A percentile compares a stretch with the other conserved stretches of the same genome.
Evolutionary conservation across 2,797 vertebrate genomes (phyloP).

Genomic region (Fistularia tabacaria): DNA sequence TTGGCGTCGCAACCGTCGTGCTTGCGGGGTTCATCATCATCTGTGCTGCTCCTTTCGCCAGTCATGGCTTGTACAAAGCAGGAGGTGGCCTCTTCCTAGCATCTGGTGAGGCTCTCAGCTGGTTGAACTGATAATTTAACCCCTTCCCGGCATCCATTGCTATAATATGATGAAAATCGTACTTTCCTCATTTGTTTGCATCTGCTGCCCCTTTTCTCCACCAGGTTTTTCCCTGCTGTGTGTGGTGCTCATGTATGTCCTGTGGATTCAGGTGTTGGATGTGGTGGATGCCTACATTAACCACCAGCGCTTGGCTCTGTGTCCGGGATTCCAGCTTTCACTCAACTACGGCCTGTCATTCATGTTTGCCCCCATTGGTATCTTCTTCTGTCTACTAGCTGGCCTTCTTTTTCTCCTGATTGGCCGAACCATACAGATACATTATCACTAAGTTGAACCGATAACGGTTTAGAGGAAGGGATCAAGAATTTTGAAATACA

Average conservation of each 20-base stretch:
- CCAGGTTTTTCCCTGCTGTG: constrained; percentile 86
- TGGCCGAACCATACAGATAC: constrained; percentile 81
- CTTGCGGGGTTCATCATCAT: constrained; percentile 89
- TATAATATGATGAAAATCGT: too few relatives aligned
- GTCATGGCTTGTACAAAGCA: constrained; percentile 86
- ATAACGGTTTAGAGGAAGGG: constrained; percentile 3
- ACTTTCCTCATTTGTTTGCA: too few relatives aligned
- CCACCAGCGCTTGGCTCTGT: constrained; percentile 69
- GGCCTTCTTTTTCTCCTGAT: constrained; percentile 90
- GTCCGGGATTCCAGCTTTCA: constrained; percentile 75
- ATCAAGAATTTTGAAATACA: background rate
- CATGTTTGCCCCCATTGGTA: constrained; percentile 88
- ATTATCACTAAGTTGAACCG: constrained; percentile 67
- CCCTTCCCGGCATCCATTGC: too few relatives aligned
- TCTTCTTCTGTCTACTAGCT: constrained; percentile 87
- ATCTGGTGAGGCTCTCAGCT: constrained; percentile 74
- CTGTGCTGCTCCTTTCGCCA: constrained; percentile 92
- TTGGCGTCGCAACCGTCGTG: constrained; percentile 82
- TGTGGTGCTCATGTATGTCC: constrained; percentile 88
- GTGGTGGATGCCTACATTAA: constrained; percentile 79
- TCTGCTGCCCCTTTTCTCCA: constrained; percentile 9
- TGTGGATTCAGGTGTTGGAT: constrained; percentile 89
- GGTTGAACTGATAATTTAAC: background rate
- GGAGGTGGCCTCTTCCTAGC: constrained; percentile 87
- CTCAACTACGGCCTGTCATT: constrained; percentile 90